phyloP scores from a whole-genome alignment of 1,140 invertebrate species.

The Myzus persicae region DNA sequence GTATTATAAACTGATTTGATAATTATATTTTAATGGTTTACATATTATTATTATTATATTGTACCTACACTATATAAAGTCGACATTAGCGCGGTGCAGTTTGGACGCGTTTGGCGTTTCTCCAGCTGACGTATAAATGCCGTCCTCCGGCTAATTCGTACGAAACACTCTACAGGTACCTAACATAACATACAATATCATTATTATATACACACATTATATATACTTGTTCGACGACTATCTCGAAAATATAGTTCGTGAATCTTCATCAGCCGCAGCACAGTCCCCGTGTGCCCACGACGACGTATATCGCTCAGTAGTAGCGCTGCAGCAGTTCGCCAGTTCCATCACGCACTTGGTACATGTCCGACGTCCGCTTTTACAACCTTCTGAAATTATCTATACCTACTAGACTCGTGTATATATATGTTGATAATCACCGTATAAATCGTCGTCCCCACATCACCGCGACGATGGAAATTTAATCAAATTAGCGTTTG shows the following conservation, averaged over 20 bases:
- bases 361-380: not conserved
- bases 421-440: not conserved
- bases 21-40: not conserved
- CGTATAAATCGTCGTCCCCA: not conserved
- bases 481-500: conserved; percentile 11
- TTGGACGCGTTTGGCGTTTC: not conserved
- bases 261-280: not conserved
- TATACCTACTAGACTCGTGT: too few species aligned
- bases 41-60: not conserved
- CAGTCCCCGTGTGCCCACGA: too few species aligned
- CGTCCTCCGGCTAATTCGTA: not conserved
- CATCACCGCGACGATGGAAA: not conserved
- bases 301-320: not conserved
- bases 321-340: not conserved
- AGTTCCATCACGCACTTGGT: too few species aligned
- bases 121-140: not conserved
- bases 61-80: too few species aligned
- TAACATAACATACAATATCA: too few species aligned
- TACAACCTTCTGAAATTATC: not conserved
- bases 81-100: not conserved
- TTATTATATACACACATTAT: not conserved
- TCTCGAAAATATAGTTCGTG: conserved; percentile 19
- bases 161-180: too few species aligned
- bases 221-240: conserved; percentile 12
- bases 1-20: not conserved